These are phyloP conservation scores for Onychostruthus taczanowskii DNA, from an alignment of 2,113 vertebrate genomes.

Conservation along the genomic window DNA sequence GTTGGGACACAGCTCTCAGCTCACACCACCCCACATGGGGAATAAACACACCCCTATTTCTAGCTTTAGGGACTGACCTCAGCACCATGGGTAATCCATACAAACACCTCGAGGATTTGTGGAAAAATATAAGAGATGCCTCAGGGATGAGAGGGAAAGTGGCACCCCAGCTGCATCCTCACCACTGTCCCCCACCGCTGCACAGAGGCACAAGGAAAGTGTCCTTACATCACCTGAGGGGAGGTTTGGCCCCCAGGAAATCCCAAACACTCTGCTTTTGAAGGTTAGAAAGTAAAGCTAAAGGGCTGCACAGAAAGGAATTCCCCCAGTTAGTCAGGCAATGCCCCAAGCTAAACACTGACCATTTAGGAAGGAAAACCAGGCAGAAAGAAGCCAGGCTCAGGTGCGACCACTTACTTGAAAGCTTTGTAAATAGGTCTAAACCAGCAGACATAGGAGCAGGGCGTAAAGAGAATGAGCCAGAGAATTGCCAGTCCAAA, in stretches of 20 bases:
- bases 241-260: background rate
- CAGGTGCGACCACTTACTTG: slow-evolving; percentile 83
- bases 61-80: background rate
- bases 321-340: background rate
- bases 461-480: slow-evolving; percentile 98
- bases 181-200: rapidly evolving
- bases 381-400: background rate
- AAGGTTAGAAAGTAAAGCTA: background rate
- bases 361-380: background rate
- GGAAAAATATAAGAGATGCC: background rate
- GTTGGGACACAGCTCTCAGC: rapidly evolving
- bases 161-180: background rate
- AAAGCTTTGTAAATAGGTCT: slow-evolving; percentile 99
- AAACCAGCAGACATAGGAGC: slow-evolving; percentile 99
- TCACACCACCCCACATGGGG: rapidly evolving
- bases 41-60: background rate
- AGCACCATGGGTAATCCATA: background rate
- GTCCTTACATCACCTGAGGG: rapidly evolving
- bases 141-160: background rate
- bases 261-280: background rate
- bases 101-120: rapidly evolving
- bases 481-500: slow-evolving; percentile 98
- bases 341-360: background rate
- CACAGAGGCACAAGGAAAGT: rapidly evolving
- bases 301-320: background rate